Evolutionary conservation across 2,888 invertebrate species (phyloP).

Genomic region (Blastobasis adustella): DNA sequence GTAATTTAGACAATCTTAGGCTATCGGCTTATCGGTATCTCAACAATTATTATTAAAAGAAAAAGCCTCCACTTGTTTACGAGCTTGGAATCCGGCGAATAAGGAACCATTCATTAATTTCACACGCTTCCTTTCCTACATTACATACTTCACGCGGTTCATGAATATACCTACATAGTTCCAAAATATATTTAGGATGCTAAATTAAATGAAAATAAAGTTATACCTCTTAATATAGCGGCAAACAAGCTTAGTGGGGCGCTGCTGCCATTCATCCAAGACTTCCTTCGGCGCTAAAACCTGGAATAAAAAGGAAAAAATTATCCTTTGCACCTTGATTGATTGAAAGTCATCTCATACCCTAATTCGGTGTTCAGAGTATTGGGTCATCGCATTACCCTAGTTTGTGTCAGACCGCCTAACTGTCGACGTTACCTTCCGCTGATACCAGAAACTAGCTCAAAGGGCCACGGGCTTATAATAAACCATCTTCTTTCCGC

Average conservation of each 20-base stretch:
- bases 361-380: too few relatives aligned
- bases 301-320: slow-evolving; percentile 52
- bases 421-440: too few relatives aligned
- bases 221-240: slow-evolving; percentile 84
- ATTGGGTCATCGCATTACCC: too few relatives aligned
- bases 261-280: slow-evolving; percentile 91
- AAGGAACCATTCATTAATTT: too few relatives aligned
- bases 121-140: not conserved
- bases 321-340: too few relatives aligned
- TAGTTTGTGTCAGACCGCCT: too few relatives aligned
- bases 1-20: not conserved
- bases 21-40: not conserved
- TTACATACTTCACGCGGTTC: not conserved
- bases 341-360: too few relatives aligned
- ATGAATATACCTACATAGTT: not conserved
- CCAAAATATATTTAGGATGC: not conserved
- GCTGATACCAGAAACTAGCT: too few relatives aligned
- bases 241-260: slow-evolving; percentile 89
- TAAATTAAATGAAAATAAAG: slow-evolving; percentile 1
- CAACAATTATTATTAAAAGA: too few relatives aligned
- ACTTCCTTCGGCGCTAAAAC: slow-evolving; percentile 91
- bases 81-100: too few relatives aligned
- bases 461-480: too few relatives aligned
- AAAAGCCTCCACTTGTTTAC: not conserved
- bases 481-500: too few relatives aligned